Base-by-base conservation (phyloP, 1,140 invertebrate species). In the Meloidogyne exigua region DNA sequence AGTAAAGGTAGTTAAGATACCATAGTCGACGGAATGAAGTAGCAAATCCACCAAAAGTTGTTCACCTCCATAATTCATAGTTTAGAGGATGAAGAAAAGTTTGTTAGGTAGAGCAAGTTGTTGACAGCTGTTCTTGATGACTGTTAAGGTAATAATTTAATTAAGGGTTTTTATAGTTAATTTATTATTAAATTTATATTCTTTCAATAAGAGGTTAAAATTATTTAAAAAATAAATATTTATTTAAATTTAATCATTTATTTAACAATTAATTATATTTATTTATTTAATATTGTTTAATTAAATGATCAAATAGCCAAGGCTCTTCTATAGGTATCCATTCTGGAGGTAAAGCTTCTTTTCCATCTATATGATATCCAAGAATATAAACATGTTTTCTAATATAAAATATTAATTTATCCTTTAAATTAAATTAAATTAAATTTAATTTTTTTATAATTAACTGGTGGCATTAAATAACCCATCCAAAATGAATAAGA, bases 401-500 rank as follows among this genome's bases (percentile, higher is more conserved):
- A 32, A 42, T 68, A 42, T 42, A 32, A 32, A n/a, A 42, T 23
- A 68, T 42, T 42, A 21, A 25, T 7, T 13, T n/a, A 68, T 32
- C 5, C 36, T n/a, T n/a, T 42, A 44, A 44, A 44, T n/a, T n/a
- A 57, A 57, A 57, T n/a, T 5, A 57, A n/a, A n/a, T 72, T 71
- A 2, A n/a, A 44, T 72, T 26, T 18, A 71, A 39, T 65, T 18
- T 28, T n/a, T 23, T 9, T 44, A 13, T 67, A 36, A 15, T n/a
- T 18, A 28, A 26, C 36, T 57, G 18, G 4, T 1, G 77, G 78
- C 78, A 79, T 79, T 67, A 79, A 68, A 67, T 79, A 80, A 15
- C 57, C 79, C 75, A 80, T 80, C 79, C 79, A 83, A 64, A 68
- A 80, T 18, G 32, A 76, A 63, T 84, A 80, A 12, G 79, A 82